phyloP scores from a whole-genome alignment of 2,888 invertebrate species.

The Brachyptera risi region DNA sequence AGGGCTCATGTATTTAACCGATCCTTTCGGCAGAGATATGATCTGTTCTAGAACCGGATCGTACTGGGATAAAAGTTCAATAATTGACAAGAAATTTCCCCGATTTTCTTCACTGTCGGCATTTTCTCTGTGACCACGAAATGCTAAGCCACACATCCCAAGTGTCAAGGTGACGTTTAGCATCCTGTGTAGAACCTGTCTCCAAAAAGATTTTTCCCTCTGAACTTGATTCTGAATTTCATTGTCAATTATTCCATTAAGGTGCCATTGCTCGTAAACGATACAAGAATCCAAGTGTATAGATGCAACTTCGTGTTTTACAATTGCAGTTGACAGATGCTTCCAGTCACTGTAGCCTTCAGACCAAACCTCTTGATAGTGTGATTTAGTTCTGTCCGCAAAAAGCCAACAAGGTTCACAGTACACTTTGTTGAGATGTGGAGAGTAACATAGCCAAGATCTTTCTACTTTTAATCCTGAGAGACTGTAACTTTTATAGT shows the following conservation, averaged over 20 bases:
- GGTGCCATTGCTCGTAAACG: neutral
- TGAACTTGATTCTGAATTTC: neutral
- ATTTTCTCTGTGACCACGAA: constrained; percentile 26
- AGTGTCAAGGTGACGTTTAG: neutral
- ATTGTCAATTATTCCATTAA: neutral
- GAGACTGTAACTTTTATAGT: too few species aligned
- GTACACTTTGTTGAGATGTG: neutral
- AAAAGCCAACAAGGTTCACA: neutral
- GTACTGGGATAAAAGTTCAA: neutral
- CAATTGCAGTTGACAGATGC: neutral
- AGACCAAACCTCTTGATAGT: neutral
- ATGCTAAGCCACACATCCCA: constrained; percentile 21
- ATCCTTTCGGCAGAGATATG: neutral
- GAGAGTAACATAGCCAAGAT: neutral
- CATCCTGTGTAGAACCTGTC: neutral
- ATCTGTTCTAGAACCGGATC: neutral
- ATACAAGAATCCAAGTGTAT: neutral
- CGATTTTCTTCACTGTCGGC: constrained; percentile 27
- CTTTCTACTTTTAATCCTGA: neutral
- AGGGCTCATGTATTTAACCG: constrained; percentile 20
- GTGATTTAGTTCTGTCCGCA: neutral
- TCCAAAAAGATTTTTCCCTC: neutral
- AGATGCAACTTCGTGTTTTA: neutral
- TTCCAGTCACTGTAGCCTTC: neutral
- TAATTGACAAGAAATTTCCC: neutral